phyloP scores from a whole-genome alignment of 2,888 invertebrate species.

The Resseliella maxima region DNA sequence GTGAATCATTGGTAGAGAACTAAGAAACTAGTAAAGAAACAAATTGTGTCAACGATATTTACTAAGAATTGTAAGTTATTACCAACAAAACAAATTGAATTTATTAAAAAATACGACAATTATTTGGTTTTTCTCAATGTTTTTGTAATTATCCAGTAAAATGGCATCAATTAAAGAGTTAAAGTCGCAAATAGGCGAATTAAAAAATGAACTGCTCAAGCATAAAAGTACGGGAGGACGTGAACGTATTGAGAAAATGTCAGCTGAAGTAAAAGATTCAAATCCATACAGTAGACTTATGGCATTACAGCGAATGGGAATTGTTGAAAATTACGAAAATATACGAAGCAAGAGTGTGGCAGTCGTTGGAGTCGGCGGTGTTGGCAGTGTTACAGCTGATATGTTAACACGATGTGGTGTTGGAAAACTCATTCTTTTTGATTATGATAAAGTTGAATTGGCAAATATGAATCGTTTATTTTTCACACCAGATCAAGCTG shows the following conservation, averaged over 20 bases:
- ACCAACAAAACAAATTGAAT: neutral
- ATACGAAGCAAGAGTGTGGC: constrained; percentile 90
- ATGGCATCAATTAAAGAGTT: constrained; percentile 75
- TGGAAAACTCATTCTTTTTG: constrained; percentile 95
- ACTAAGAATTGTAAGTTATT: too few species aligned
- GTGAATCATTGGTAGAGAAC: neutral
- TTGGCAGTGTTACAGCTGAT: constrained; percentile 99
- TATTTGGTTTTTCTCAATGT: neutral
- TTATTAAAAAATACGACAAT: neutral
- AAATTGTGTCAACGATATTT: neutral
- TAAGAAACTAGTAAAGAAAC: neutral
- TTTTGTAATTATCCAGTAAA: constrained; percentile 57
- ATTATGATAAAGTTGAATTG: constrained; percentile 98
- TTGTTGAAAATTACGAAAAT: constrained; percentile 96
- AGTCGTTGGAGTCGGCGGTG: constrained; percentile 97
- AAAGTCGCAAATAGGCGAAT: constrained; percentile 72
- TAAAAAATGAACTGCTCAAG: constrained; percentile 74
- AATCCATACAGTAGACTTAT: constrained; percentile 99
- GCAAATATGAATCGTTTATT: constrained; percentile 99
- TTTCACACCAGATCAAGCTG: constrained; percentile 98
- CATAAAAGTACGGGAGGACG: constrained; percentile 66
- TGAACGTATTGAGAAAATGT: constrained; percentile 88
- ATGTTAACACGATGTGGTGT: constrained; percentile 99
- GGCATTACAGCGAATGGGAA: constrained; percentile 99
- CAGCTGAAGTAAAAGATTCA: constrained; percentile 95